Percentiles rank a stretch among this genome's conserved stretches.
Evolutionary conservation across 1,140 invertebrate genomes (phyloP).

Genomic region (Steinernema feltiae): DNA sequence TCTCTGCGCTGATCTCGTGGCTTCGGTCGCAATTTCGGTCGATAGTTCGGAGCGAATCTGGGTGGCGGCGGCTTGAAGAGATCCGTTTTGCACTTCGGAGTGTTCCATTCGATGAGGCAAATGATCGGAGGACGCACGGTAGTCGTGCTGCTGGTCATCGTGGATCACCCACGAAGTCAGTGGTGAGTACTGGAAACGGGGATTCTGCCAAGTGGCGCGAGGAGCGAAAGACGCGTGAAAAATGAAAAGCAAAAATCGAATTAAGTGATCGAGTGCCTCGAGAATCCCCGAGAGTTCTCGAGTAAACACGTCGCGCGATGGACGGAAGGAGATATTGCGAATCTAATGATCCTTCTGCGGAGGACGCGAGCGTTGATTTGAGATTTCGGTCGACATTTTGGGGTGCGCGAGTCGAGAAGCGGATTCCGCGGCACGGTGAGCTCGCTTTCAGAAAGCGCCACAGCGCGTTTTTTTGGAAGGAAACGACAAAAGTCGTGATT

Average conservation of each 20-base stretch:
- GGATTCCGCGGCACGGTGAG: neutral
- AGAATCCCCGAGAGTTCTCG: neutral
- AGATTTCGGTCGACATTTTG: too few species aligned
- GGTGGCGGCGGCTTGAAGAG: conserved; percentile 6
- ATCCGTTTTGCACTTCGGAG: neutral
- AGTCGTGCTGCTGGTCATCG: neutral
- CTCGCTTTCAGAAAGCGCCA: too few species aligned
- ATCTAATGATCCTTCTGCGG: neutral
- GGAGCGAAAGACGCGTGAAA: neutral
- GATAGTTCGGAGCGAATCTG: neutral
- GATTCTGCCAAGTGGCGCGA: neutral
- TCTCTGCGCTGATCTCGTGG: neutral
- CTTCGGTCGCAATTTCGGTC: neutral
- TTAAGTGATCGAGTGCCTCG: conserved; percentile 15
- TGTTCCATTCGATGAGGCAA: conserved; percentile 2
- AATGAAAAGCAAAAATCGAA: conserved; percentile 9
- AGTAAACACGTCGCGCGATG: neutral
- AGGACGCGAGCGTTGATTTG: too few species aligned
- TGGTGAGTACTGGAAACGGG: neutral
- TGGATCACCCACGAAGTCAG: neutral
- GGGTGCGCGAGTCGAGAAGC: neutral
- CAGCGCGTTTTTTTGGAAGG: neutral
- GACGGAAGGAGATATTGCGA: neutral
- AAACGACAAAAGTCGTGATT: neutral
- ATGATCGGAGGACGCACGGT: conserved; percentile 3